phyloP scores from a whole-genome alignment of 2,113 vertebrate species.

The Melanocharis versteri region DNA sequence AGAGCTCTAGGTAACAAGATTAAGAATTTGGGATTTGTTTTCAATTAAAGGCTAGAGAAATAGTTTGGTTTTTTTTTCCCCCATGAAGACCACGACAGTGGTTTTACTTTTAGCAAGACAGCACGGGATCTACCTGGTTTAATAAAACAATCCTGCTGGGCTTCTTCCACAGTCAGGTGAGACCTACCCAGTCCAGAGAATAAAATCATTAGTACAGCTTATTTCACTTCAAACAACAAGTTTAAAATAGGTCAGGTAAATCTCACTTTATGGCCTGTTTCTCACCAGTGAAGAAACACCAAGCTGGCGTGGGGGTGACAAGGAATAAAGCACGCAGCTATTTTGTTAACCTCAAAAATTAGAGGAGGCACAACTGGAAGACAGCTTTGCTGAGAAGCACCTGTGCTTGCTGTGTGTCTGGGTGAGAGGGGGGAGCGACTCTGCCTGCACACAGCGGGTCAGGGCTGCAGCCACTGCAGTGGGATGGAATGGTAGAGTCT shows the following conservation, averaged over 20 bases:
- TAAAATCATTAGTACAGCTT: not conserved
- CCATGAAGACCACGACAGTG: not conserved
- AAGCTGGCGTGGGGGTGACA: not conserved
- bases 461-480: not conserved
- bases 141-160: not conserved
- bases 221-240: not conserved
- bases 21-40: not conserved
- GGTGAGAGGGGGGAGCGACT: not conserved
- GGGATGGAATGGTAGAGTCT: not conserved
- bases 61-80: fast-evolving
- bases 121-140: not conserved
- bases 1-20: not conserved
- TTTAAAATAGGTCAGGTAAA: not conserved
- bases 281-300: not conserved
- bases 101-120: not conserved
- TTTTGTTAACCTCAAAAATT: not conserved
- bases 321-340: not conserved
- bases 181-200: not conserved
- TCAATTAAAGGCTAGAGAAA: not conserved
- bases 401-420: not conserved
- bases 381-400: not conserved
- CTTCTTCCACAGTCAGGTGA: not conserved
- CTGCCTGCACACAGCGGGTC: not conserved
- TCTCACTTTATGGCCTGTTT: not conserved
- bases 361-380: not conserved